Evolutionary conservation across 2,797 vertebrate genomes (phyloP).

Genomic region (Lithobates sylvaticus): DNA sequence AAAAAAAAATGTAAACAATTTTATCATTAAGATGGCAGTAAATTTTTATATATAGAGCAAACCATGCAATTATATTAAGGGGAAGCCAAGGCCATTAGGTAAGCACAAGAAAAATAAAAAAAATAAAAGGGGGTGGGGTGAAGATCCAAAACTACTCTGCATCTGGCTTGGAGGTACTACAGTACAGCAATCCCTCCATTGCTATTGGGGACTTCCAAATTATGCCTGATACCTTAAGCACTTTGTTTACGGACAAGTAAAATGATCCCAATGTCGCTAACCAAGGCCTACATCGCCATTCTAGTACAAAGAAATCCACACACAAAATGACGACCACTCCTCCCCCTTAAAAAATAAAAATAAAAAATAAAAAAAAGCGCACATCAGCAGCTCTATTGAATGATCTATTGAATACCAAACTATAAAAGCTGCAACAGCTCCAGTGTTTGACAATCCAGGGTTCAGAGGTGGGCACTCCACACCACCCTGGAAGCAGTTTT

Average conservation of each 20-base stretch:
- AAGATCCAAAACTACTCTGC: neutral
- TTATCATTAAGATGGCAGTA: neutral
- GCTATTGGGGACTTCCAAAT: neutral
- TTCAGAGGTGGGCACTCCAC: slow-evolving; percentile 15
- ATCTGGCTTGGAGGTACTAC: neutral
- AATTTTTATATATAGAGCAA: neutral
- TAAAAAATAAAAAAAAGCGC: neutral
- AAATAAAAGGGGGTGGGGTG: neutral
- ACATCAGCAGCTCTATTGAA: slow-evolving; percentile 34
- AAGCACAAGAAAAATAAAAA: neutral
- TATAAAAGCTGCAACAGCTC: slow-evolving; percentile 39
- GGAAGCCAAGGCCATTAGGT: neutral
- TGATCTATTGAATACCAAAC: slow-evolving; percentile 18
- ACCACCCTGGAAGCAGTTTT: slow-evolving; percentile 20
- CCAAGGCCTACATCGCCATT: neutral
- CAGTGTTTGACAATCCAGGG: slow-evolving; percentile 56
- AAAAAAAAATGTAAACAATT: too few relatives aligned
- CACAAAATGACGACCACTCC: neutral
- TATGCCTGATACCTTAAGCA: neutral
- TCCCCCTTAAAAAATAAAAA: neutral
- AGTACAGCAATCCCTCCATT: neutral
- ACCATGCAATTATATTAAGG: neutral
- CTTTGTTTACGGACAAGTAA: neutral
- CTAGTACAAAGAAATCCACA: neutral
- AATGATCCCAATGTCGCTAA: neutral